A percentile compares a stretch with the other conserved stretches of the same genome.
Evolutionary conservation across 2,113 vertebrate species (phyloP).

Genomic region (Rhea americana): DNA sequence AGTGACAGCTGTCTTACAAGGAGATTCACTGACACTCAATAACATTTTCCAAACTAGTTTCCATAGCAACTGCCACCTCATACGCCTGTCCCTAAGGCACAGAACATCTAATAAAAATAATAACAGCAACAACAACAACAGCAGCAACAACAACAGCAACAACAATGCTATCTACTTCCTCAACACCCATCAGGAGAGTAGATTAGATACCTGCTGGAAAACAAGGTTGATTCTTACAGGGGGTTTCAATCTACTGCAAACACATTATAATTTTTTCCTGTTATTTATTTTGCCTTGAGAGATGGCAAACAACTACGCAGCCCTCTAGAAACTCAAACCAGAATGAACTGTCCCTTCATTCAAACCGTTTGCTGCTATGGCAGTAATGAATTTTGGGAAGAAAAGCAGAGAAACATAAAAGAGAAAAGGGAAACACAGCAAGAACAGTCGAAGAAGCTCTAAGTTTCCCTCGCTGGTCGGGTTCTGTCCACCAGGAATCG

Average conservation of each 20-base stretch:
- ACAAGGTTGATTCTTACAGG: conserved; percentile 1
- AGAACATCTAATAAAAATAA: conserved; percentile 54
- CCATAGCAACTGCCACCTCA: conserved; percentile 70
- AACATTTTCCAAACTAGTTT: conserved; percentile 67
- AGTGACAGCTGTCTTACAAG: conserved; percentile 63
- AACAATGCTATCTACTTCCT: conserved; percentile 15
- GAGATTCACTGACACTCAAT: conserved; percentile 51
- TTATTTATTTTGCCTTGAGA: conserved; percentile 1
- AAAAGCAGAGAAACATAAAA: background rate
- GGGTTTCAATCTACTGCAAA: conserved; percentile 6
- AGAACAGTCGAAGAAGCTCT: background rate
- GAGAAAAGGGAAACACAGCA: background rate
- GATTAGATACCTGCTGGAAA: conserved; percentile 26
- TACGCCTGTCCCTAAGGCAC: conserved; percentile 16
- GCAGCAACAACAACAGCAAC: conserved; percentile 2
- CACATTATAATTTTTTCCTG: background rate
- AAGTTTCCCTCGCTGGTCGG: conserved; percentile 1
- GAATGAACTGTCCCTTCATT: background rate
- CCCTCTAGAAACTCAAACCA: background rate
- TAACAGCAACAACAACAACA: conserved; percentile 27
- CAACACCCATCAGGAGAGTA: background rate
- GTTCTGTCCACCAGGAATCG: conserved; percentile 8
- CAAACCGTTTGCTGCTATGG: background rate
- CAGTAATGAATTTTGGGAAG: conserved; percentile 7
- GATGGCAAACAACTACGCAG: background rate